These are phyloP conservation scores for Argopecten irradians DNA, from an alignment of 1,140 invertebrate genomes.

Conservation along the genomic window DNA sequence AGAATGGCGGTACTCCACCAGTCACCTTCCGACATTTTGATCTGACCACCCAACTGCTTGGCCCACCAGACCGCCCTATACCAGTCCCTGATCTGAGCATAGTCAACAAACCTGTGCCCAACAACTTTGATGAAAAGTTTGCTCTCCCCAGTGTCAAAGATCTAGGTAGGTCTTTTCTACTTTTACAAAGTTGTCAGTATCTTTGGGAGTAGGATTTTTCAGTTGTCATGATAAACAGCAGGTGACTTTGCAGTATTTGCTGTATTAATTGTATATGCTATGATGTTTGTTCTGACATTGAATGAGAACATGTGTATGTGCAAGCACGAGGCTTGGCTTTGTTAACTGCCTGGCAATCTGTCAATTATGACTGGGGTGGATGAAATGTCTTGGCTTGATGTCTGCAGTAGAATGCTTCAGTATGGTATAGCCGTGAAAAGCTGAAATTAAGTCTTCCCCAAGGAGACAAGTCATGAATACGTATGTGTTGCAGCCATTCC, in stretches of 20 bases:
- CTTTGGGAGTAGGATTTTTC: not conserved
- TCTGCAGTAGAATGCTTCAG: no score
- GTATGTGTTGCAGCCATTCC: not conserved
- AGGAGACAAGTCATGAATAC: no score
- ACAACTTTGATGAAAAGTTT: conserved; percentile 71
- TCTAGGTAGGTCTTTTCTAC: conserved; percentile 77
- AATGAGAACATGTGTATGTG: no score
- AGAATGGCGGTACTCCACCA: conserved; percentile 71
- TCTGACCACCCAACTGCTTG: conserved; percentile 78
- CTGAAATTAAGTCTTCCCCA: no score
- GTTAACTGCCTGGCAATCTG: no score
- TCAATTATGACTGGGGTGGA: no score
- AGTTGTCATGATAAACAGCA: not conserved
- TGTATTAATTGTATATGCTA: not conserved
- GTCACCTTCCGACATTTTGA: conserved; percentile 70
- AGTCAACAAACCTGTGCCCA: conserved; percentile 76
- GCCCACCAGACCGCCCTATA: conserved; percentile 80
- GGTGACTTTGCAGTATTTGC: not conserved
- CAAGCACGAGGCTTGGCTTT: no score
- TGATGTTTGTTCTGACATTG: no score
- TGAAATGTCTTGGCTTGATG: no score
- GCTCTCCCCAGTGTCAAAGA: conserved; percentile 80
- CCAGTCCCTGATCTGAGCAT: conserved; percentile 78
- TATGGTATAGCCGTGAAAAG: no score
- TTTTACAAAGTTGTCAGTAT: not conserved